Percentiles rank a stretch among this genome's conserved stretches.
Evolutionary conservation across 2,113 vertebrate species (phyloP).

Genomic region (Entomyzon cyanotis): DNA sequence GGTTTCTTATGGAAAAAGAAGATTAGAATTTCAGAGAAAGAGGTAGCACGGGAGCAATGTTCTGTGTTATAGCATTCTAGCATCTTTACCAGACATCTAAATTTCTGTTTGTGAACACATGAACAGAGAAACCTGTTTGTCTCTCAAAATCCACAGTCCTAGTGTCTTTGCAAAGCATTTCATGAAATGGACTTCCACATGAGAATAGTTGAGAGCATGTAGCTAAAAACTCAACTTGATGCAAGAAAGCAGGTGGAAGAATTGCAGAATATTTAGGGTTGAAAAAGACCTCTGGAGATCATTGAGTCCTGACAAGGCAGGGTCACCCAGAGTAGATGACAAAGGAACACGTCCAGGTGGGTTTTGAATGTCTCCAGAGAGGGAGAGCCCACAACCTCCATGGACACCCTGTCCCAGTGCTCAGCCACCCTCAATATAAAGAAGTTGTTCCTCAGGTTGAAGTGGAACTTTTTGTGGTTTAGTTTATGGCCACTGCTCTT

Average conservation of each 20-base stretch:
- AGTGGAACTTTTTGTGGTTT: neutral
- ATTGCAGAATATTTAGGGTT: neutral
- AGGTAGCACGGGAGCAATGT: neutral
- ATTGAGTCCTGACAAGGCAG: neutral
- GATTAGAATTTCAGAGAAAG: neutral
- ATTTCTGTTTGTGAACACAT: neutral
- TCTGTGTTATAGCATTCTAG: neutral
- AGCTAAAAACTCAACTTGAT: neutral
- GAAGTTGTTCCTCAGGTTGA: neutral
- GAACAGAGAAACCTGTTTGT: accelerated
- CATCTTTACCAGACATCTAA: neutral
- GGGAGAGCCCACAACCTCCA: neutral
- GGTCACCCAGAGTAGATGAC: neutral
- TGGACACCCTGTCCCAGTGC: neutral
- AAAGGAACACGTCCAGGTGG: accelerated
- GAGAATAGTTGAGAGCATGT: neutral
- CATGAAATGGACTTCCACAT: neutral
- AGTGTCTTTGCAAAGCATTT: neutral
- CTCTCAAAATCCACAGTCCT: neutral
- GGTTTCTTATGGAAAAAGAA: neutral
- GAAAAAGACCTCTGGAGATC: neutral
- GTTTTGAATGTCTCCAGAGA: neutral
- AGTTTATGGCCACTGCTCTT: neutral
- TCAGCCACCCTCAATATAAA: neutral
- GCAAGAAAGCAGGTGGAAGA: neutral